Evolutionary conservation across 2,113 vertebrate genomes (phyloP).

Genomic region (Ammodytes marinus): DNA sequence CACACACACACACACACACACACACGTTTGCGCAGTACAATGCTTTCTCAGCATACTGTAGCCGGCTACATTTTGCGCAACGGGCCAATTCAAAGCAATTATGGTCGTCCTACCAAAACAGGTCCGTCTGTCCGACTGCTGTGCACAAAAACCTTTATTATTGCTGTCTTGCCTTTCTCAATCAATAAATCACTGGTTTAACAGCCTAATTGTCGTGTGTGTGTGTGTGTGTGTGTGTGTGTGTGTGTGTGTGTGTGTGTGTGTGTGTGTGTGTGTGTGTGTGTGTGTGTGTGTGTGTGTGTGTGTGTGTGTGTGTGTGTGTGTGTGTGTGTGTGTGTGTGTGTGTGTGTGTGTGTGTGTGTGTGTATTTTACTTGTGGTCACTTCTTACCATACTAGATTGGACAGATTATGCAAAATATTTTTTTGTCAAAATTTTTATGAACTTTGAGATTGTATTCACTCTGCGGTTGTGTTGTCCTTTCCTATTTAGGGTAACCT

Average conservation of each 20-base stretch:
- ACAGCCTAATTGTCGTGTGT: slow-evolving; percentile 68
- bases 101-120: slow-evolving; percentile 80
- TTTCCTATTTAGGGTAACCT: slow-evolving; percentile 46
- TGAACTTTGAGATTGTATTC: slow-evolving; percentile 48
- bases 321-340: no score
- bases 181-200: slow-evolving; percentile 66
- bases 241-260: no score
- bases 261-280: no score
- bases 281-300: no score
- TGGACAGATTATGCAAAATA: slow-evolving; percentile 62
- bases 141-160: slow-evolving; percentile 69
- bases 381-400: slow-evolving; percentile 29
- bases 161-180: slow-evolving; percentile 45
- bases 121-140: slow-evolving; percentile 69
- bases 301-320: no score
- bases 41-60: slow-evolving; percentile 75
- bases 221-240: neutral
- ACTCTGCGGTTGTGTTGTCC: slow-evolving; percentile 46
- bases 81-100: slow-evolving; percentile 79
- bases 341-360: no score
- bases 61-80: slow-evolving; percentile 76
- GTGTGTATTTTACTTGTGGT: slow-evolving; percentile 50
- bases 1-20: slow-evolving; percentile 7
- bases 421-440: slow-evolving; percentile 40
- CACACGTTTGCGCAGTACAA: slow-evolving; percentile 50